Evolutionary conservation across 2,888 invertebrate species (phyloP).

Genomic region (Synergus laeviventris): DNA sequence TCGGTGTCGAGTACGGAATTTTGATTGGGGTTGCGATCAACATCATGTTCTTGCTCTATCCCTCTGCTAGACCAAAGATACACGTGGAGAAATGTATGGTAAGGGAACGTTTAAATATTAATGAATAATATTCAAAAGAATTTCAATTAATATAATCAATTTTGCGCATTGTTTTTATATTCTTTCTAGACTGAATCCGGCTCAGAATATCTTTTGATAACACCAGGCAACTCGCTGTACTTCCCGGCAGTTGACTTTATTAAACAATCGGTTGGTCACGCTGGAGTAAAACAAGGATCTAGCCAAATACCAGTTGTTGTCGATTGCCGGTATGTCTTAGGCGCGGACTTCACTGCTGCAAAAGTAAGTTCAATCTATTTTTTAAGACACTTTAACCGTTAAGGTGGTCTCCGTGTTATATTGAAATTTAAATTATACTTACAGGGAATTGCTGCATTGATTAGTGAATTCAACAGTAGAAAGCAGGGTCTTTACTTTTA

Average conservation of each 20-base stretch:
- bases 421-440: conserved; percentile 36
- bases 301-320: conserved; percentile 86
- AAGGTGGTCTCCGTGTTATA: neutral
- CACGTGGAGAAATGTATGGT: conserved; percentile 85
- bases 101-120: conserved; percentile 59
- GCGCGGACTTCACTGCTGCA: conserved; percentile 91
- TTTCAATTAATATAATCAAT: neutral
- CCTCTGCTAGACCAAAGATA: conserved; percentile 87
- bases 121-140: conserved; percentile 5
- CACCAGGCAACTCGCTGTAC: conserved; percentile 88
- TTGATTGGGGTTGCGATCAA: conserved; percentile 88
- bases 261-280: conserved; percentile 86
- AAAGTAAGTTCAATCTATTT: conserved; percentile 74
- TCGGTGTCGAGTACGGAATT: conserved; percentile 93
- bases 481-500: conserved; percentile 86
- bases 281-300: conserved; percentile 83
- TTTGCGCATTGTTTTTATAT: neutral
- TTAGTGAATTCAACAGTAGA: conserved; percentile 83
- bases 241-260: conserved; percentile 92
- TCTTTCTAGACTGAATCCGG: conserved; percentile 81
- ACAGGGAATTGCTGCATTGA: conserved; percentile 86
- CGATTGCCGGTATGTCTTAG: conserved; percentile 88
- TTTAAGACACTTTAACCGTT: neutral
- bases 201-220: conserved; percentile 85
- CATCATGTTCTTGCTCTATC: conserved; percentile 86